These are phyloP conservation scores for Drosophila fuyamai DNA, from an alignment of 1,140 invertebrate genomes.

Conservation along the genomic window DNA sequence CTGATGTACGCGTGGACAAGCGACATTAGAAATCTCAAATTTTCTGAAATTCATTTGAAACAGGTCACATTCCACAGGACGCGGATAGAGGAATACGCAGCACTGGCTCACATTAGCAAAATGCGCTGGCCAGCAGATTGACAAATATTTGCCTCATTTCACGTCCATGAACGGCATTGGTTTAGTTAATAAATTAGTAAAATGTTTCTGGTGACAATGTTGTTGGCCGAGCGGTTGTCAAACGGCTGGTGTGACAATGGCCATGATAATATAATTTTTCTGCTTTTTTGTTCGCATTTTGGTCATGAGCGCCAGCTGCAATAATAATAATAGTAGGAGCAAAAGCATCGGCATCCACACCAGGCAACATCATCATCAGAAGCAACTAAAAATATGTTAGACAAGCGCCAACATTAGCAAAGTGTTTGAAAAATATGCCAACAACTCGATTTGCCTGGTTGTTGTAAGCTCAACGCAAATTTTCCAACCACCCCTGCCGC, in stretches of 20 bases:
- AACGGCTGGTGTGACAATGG: conserved; percentile 34
- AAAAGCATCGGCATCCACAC: conserved; percentile 20
- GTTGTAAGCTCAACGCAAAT: not conserved
- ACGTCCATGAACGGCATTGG: conserved; percentile 11
- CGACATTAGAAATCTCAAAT: conserved; percentile 43
- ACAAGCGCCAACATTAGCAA: conserved; percentile 68
- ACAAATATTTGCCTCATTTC: conserved; percentile 63
- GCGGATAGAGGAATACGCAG: conserved; percentile 1
- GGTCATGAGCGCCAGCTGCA: conserved; percentile 57
- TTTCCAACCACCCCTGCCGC: not conserved
- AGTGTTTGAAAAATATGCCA: conserved; percentile 62
- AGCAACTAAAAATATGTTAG: conserved; percentile 57
- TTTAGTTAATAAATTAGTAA: conserved; percentile 80
- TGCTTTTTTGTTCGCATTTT: conserved; percentile 40
- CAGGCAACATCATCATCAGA: conserved; percentile 17
- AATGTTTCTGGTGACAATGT: conserved; percentile 52
- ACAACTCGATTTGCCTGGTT: conserved; percentile 33
- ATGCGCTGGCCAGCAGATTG: conserved; percentile 12
- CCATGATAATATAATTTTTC: conserved; percentile 66
- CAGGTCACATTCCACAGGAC: conserved; percentile 3
- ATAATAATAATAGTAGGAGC: conserved; percentile 43
- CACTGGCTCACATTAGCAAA: conserved; percentile 30
- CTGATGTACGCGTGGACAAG: conserved; percentile 6
- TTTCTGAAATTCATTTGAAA: conserved; percentile 22
- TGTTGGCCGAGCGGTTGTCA: conserved; percentile 51